Base-by-base conservation (phyloP, 2,888 invertebrate species). In the Sesamia inferens region DNA sequence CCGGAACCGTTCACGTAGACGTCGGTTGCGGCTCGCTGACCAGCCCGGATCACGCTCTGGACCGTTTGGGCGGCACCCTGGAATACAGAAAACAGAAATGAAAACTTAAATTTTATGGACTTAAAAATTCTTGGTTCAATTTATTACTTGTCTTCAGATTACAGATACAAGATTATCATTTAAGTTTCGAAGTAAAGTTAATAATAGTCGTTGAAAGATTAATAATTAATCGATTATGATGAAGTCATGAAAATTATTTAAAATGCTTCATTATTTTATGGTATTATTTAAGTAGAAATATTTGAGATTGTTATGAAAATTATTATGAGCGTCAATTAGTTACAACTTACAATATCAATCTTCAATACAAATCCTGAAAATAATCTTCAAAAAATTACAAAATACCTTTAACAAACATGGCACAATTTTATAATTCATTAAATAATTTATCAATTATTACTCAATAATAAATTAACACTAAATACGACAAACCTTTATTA, bases 21-120 rank as follows among this genome's bases (percentile, higher is more conserved):
- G 78, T 96, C 96, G 2, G 96, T 93, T 11, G 96, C 96, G 4
- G 93, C 95, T 76, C 96, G 91, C 82, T 97, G 96, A 55, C 97
- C 97, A 7, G 97, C 96, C 76, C 96, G 95, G 77, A 97, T 96
- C 81, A 97, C 97, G 75, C 96, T 97, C 92, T 97, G 97, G 83
- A 98, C 97, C 39, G 97, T 97, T 87, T 97, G 97, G 39, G 98
- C 97, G 83, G 98, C 98, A 87, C 98, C 98, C 98, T 98, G 96
- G 67, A 97, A 96, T 24, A 24, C 13, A 39, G 63, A 1, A 31
- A 55, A 19, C 11, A 44, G 0, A 44, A 65, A 61, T 59, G 0
- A 59, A 59, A 19, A 31, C 0, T 59, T 31, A 5, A 5, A 5
- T 31, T 16, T 13, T 58, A 58, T 16, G 24, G 14, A 57, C 31